phyloP scores from a whole-genome alignment of 2,797 vertebrate genomes.

The Crocodylus rhombifer region DNA sequence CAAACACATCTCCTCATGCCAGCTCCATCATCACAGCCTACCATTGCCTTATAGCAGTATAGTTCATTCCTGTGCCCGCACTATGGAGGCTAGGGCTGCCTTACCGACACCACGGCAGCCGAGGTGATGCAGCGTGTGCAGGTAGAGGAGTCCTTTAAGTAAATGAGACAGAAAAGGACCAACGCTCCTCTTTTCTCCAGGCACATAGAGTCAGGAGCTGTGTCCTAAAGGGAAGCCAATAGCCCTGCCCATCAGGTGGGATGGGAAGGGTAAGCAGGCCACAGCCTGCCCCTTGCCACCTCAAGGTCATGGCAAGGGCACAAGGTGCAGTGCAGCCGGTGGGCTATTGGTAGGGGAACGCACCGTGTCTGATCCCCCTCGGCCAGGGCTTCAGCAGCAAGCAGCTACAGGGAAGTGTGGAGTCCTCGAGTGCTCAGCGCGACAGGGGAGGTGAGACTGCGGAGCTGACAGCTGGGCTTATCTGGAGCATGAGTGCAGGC shows the following conservation, averaged over 20 bases:
- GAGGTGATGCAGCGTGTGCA: not conserved
- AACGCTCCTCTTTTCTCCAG: not conserved
- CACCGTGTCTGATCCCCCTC: not conserved
- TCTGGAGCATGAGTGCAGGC: constrained; percentile 71
- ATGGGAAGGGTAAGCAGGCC: not conserved
- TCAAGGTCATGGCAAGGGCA: constrained; percentile 68
- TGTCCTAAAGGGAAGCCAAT: not conserved
- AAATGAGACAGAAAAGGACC: not conserved
- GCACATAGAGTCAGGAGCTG: not conserved
- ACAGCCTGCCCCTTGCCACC: not conserved
- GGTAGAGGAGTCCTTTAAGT: not conserved
- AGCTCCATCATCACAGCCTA: too few relatives aligned
- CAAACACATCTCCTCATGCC: too few relatives aligned
- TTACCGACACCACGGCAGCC: too few relatives aligned
- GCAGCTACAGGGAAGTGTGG: constrained; percentile 35
- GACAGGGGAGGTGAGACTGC: constrained; percentile 48
- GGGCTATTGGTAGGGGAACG: not conserved
- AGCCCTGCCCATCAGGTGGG: not conserved
- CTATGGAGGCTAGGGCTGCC: too few relatives aligned
- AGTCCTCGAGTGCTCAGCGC: not conserved
- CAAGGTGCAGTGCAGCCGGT: not conserved
- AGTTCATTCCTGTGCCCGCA: too few relatives aligned
- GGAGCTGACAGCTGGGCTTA: constrained; percentile 64
- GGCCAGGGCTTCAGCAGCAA: constrained; percentile 22
- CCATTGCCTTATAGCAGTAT: too few relatives aligned